Evolutionary conservation across 2,888 invertebrate species (phyloP).

Genomic region (Bimastos eiseni): DNA sequence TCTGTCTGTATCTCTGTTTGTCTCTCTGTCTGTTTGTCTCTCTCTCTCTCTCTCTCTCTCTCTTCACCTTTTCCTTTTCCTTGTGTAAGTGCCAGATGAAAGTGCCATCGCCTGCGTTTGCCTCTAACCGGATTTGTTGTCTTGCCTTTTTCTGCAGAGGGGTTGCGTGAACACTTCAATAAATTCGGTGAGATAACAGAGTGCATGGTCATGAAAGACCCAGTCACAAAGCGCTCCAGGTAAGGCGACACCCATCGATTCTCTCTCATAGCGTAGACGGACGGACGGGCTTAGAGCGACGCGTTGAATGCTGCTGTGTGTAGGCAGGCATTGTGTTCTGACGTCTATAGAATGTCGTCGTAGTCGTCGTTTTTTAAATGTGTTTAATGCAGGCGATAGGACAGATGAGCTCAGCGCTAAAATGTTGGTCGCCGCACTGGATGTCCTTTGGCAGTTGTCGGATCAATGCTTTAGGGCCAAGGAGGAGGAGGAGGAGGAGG

Average conservation of each 20-base stretch:
- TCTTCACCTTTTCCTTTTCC: no score
- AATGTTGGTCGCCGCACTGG: conserved; percentile 13
- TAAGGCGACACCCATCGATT: conserved; percentile 41
- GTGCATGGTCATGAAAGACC: conserved; percentile 99
- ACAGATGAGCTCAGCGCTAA: not conserved
- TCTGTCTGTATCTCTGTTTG: no score
- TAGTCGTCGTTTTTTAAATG: no score
- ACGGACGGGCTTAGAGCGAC: not conserved
- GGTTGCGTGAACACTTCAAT: conserved; percentile 96
- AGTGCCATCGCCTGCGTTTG: not conserved
- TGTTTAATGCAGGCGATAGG: not conserved
- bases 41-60: not conserved
- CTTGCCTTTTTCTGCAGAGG: conserved; percentile 72
- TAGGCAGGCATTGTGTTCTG: not conserved
- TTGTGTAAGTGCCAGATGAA: not conserved
- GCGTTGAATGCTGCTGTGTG: not conserved
- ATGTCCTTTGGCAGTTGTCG: not conserved
- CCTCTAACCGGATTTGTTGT: not conserved
- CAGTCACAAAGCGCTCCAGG: conserved; percentile 96
- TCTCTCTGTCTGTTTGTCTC: no score
- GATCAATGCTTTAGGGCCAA: not conserved
- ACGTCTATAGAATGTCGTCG: not conserved
- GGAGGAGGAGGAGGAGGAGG: not conserved
- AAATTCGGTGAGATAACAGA: conserved; percentile 99
- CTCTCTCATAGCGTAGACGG: not conserved